Evolutionary conservation across 2,113 vertebrate genomes (phyloP), one percentile per base, ranked within the genome.

Genomic region (Telmatochromis sp.): DNA sequence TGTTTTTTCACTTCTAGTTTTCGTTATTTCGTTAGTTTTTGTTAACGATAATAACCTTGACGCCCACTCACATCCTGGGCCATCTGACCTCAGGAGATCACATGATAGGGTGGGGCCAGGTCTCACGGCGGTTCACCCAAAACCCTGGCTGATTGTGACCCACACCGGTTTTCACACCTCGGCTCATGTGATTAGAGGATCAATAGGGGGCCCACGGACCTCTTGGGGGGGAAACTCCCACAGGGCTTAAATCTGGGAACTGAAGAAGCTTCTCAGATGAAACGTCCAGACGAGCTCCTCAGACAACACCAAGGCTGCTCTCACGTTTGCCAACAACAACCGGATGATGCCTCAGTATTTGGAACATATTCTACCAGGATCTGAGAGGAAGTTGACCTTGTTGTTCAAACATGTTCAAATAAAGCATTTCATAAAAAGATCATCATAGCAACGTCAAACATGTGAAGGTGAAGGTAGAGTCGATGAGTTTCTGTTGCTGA

Each of bases 401-500:
- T 12, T 63, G 31, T 26, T 26, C 26, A 26, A 26, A 63, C 58
- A 4, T n/a, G 31, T 63, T 63, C 31, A 23, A 23, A 23, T 60
- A 60, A 60, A 19, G 57, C 57, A 31, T 60, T 31, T 31, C 26
- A 60, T 58, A 58, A 58, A 31, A 1, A 31, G 57, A 31, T 60
- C 14, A 17, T 31, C 5, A 31, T 3, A 60, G 26, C 28, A 60
- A 6, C 57, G 28, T 33, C 4, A 2, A n/a, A 63, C 15, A 19
- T 63, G 28, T 11, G 28, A 33, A 0, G 58, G 28, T 33, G 0
- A 11, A 0, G 31, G 28, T 3, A 4, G 15, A 1, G 28, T 63
- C 17, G 33, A n/a, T 3, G 60, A 12, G 28, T 33, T 63, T 63
- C 0, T 68, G 17, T 2, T 0, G 7, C 26, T 31, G 31, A 33